Percentiles rank a stretch among this genome's conserved stretches.
Evolutionary conservation across 2,113 vertebrate species (phyloP).

Genomic region (Cinclus mexicanus): DNA sequence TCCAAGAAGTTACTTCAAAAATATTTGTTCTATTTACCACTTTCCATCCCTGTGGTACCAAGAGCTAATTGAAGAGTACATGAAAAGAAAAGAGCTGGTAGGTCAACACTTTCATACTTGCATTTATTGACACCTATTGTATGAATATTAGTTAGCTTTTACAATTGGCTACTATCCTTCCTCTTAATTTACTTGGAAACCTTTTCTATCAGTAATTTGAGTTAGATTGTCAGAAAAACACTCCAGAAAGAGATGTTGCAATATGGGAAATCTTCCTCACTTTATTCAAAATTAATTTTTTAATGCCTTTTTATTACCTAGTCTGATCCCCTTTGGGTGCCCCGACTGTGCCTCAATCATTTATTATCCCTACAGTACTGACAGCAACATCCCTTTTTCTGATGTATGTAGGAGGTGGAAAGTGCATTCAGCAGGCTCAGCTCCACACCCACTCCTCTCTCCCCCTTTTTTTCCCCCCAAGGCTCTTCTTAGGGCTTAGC

Average conservation of each 20-base stretch:
- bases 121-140: neutral
- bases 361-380: neutral
- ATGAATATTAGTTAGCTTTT: neutral
- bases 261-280: neutral
- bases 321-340: neutral
- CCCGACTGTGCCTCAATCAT: neutral
- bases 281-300: neutral
- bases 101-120: neutral
- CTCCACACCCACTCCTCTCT: fast-evolving
- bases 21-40: neutral
- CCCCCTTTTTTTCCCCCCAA: fast-evolving
- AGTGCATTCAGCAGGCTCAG: neutral
- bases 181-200: neutral
- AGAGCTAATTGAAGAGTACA: neutral
- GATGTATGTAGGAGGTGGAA: neutral
- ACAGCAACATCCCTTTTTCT: neutral
- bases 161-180: neutral
- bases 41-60: neutral
- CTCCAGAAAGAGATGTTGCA: neutral
- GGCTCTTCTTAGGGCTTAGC: neutral
- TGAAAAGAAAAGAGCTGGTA: neutral
- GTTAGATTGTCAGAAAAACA: neutral
- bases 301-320: neutral
- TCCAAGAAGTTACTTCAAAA: neutral
- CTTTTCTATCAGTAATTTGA: neutral